Base-by-base conservation (phyloP, 2,888 invertebrate genomes). In the Eudasyphora cyanicolor region DNA sequence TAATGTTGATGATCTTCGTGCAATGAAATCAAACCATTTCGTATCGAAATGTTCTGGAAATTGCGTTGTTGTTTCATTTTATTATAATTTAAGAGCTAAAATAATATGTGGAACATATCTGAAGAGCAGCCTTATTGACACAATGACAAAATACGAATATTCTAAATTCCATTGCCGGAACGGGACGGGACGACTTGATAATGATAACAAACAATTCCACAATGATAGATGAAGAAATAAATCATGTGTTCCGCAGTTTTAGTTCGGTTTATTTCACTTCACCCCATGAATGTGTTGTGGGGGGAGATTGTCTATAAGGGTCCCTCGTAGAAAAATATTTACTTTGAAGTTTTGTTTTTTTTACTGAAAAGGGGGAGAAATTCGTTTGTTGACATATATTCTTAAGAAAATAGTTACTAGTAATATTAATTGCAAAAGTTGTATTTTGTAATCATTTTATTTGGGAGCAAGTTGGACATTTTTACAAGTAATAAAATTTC, bases 11-110 rank as follows among this genome's bases (percentile, higher is more conserved):
- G 67, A 21, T 64, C 35, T 4, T 64, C 38, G n/a, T 38, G 35
- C 19, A 64, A 21, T 64, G 7, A 69, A 73, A 78, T 79, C 42
- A 60, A 80, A 80, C 12, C 45, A 21, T 76, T 57, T 76, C 45
- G 45, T 75, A 42, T 80, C 29, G 21, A 45, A 51, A 60, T 51
- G 70, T 64, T 81, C 78, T 70, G 19, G 32, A 84, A 83, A 81
- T 84, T 81, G 77, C 80, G 83, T 78, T 80, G 77, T 76, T 71
- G 76, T 74, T 51, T 70, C 45, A 60, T 74, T 35, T n/a, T 74
- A 67, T 57, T 45, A 45, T 45, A 12, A 12, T 17, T 51, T 71
- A 29, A 32, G 12, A 57, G 38, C 12, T 45, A 27, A 45, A 42
- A 60, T 29, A 60, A n/a, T n/a, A n/a, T n/a, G n/a, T n/a, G n/a